Conservation (phyloP, 2,797 vertebrate genomes). For the Melopsittacus undulatus region DNA sequence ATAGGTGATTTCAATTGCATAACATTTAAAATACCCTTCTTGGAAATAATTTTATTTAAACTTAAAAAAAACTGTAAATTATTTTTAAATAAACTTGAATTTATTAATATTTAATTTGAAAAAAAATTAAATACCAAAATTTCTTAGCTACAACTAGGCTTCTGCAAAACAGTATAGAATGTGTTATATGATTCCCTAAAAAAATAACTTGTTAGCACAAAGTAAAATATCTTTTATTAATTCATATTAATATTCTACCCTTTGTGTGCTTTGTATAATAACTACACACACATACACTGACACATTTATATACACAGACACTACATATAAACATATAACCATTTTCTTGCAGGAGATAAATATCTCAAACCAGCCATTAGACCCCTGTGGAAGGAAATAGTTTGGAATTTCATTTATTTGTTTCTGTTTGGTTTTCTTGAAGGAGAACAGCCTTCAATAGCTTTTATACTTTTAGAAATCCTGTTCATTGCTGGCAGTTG, state of each 20-base stretch:
- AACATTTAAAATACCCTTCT: neutral
- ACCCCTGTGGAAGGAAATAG: neutral
- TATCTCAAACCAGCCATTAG: neutral
- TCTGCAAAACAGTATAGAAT: neutral
- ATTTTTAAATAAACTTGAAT: neutral
- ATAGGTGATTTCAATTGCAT: rapidly evolving
- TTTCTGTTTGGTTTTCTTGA: slow-evolving; percentile 15
- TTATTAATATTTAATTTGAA: neutral
- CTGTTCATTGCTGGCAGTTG: slow-evolving; percentile 72
- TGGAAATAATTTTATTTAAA: neutral
- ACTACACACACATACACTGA: rapidly evolving
- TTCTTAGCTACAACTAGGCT: rapidly evolving
- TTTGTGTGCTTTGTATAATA: neutral
- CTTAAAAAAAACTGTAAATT: neutral
- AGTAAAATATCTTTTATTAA: neutral
- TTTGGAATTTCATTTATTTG: neutral
- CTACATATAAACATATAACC: neutral
- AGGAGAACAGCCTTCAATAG: slow-evolving; percentile 10
- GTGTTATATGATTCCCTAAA: neutral
- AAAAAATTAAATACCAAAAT: neutral
- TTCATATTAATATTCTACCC: neutral
- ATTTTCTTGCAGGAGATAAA: neutral
- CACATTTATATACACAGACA: neutral
- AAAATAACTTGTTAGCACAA: neutral
- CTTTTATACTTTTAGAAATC: slow-evolving; percentile 65